Conservation (phyloP, 1,140 invertebrate species). For the Drosophila busckii region DNA sequence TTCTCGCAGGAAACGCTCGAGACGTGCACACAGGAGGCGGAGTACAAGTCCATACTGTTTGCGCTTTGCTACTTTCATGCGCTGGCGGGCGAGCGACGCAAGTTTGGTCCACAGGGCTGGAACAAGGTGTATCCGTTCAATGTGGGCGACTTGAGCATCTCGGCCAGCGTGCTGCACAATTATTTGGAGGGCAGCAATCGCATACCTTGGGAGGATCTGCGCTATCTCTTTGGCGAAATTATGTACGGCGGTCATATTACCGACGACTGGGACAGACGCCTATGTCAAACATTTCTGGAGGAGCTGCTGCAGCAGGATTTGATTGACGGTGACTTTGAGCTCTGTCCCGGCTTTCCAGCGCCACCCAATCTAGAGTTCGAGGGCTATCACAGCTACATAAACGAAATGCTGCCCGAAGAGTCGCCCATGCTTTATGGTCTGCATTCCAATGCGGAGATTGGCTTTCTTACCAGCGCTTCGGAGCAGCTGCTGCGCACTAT, state of each 20-base stretch:
- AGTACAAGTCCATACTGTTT: conserved; percentile 96
- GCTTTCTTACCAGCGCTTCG: conserved; percentile 92
- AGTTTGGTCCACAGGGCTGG: conserved; percentile 98
- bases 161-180: conserved; percentile 94
- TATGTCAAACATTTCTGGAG: conserved; percentile 92
- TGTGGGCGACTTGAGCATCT: conserved; percentile 94
- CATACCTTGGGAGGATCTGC: conserved; percentile 95
- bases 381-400: conserved; percentile 94
- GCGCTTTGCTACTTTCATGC: conserved; percentile 97
- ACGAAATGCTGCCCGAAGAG: conserved; percentile 91
- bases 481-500: conserved; percentile 93
- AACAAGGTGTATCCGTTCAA: conserved; percentile 92
- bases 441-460: conserved; percentile 97
- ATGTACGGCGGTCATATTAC: conserved; percentile 99
- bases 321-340: conserved; percentile 90
- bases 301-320: conserved; percentile 93
- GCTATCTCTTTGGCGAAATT: conserved; percentile 97
- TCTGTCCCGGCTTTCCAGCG: conserved; percentile 90
- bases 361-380: conserved; percentile 93
- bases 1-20: conserved; percentile 96
- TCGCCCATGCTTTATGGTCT: conserved; percentile 94
- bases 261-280: conserved; percentile 95
- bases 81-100: conserved; percentile 93
- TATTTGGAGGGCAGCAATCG: conserved; percentile 94
- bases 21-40: conserved; percentile 94